Conservation (phyloP, 2,797 vertebrate species). For the Syndactyla subalaris region DNA sequence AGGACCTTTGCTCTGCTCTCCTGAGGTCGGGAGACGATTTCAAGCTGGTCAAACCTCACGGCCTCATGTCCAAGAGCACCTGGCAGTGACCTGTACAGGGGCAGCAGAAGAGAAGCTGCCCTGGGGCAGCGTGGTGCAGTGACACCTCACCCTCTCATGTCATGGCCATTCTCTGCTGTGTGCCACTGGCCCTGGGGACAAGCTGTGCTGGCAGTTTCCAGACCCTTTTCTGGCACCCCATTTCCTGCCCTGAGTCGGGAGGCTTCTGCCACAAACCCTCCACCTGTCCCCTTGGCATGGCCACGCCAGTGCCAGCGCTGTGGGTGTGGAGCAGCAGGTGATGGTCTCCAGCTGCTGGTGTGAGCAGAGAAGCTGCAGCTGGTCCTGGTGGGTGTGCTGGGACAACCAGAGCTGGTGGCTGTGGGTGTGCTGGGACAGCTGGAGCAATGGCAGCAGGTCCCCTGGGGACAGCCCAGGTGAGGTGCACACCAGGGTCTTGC, state of each 20-base stretch:
- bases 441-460: accelerated
- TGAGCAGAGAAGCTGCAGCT: neutral
- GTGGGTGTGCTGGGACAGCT: neutral
- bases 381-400: neutral
- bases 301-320: accelerated
- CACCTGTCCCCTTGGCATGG: accelerated
- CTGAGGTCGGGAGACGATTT: neutral
- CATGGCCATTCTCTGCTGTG: neutral
- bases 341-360: neutral
- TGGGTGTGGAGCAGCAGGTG: neutral
- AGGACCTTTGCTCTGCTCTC: neutral
- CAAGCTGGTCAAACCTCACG: neutral
- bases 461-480: neutral
- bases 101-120: neutral
- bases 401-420: accelerated
- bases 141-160: neutral
- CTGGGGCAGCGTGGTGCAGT: accelerated
- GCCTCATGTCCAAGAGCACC: neutral
- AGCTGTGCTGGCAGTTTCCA: neutral
- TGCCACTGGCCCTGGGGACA: neutral
- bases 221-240: neutral
- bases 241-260: neutral
- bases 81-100: neutral
- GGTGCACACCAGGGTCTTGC: neutral
- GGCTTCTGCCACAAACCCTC: neutral